Base-by-base conservation (phyloP, 2,888 invertebrate species). In the Neoitamus cyanurus region DNA sequence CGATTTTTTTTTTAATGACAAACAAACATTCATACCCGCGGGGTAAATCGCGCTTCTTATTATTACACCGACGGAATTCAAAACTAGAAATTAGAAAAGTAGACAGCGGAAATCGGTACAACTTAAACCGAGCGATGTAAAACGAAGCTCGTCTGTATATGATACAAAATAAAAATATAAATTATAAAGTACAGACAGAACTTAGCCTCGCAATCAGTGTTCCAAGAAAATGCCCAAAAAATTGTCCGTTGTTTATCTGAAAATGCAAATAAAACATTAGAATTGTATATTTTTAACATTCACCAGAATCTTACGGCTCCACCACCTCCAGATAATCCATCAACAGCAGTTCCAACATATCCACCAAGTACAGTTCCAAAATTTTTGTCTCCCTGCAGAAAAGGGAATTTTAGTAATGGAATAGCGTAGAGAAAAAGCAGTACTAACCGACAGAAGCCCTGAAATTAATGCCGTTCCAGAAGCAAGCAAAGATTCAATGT, bases 251-350 rank as follows among this genome's bases (percentile, higher is more conserved):
- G 84, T 90, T 90, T 1, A 89, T 87, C 91, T 91, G 85, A 13
- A 88, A 89, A 86, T 4, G 48, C 82, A 83, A 72, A 28, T 15
- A 25, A 34, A 30, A 46, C 9, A 5, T 31, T 30, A 42, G 30
- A 68, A 83, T 69, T 84, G 11, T 30, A 46, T 30, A 9, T 34
- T 25, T 30, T 34, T 34, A 20, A 42, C 48, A 20, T 5, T n/a
- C 31, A 2, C 30, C 58, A 25, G n/a, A n/a, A 20, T 7, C 88
- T 86, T 88, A 91, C 91, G 82, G 91, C 91, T 85, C 91, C 91
- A 7, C 91, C 91, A 1, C 91, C 91, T 0, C 91, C 91, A 0
- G 91, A 90, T 1, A 91, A 87, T 0, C 91, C 91, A 86, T 91
- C 91, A 20, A 91, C 88, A 0, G 90, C 90, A 0, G 89, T 89